phyloP scores from a whole-genome alignment of 2,888 invertebrate genomes.

The Campopleginae sp. region DNA sequence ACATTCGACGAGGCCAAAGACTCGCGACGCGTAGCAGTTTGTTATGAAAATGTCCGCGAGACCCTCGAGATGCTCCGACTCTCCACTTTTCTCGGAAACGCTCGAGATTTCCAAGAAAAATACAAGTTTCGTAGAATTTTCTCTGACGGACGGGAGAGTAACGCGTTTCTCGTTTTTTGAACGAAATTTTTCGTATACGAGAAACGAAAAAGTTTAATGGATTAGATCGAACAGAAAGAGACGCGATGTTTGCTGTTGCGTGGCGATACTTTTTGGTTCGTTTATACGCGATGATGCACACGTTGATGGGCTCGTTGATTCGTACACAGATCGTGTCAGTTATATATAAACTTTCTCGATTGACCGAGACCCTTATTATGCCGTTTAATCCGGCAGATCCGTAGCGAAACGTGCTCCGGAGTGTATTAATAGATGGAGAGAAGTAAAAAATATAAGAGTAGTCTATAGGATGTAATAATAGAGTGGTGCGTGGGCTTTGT shows the following conservation, averaged over 20 bases:
- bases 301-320: conserved; percentile 13
- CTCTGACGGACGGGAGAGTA: too few species aligned
- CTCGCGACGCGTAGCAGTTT: neutral
- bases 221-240: neutral
- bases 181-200: too few species aligned
- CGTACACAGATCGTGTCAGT: neutral
- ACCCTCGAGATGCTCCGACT: neutral
- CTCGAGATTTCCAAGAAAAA: too few species aligned
- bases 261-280: neutral
- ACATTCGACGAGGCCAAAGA: neutral
- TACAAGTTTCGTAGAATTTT: too few species aligned
- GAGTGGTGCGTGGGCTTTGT: neutral
- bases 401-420: neutral
- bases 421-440: conserved; percentile 1
- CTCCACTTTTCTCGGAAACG: too few species aligned
- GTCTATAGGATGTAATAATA: neutral
- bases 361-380: conserved; percentile 30
- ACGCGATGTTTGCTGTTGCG: neutral
- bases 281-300: neutral
- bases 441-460: neutral
- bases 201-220: too few species aligned
- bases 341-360: neutral
- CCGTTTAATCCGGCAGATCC: neutral
- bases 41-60: neutral
- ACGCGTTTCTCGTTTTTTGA: too few species aligned